Base-by-base conservation (phyloP, 2,113 vertebrate species). In the Polypterus bichir region DNA sequence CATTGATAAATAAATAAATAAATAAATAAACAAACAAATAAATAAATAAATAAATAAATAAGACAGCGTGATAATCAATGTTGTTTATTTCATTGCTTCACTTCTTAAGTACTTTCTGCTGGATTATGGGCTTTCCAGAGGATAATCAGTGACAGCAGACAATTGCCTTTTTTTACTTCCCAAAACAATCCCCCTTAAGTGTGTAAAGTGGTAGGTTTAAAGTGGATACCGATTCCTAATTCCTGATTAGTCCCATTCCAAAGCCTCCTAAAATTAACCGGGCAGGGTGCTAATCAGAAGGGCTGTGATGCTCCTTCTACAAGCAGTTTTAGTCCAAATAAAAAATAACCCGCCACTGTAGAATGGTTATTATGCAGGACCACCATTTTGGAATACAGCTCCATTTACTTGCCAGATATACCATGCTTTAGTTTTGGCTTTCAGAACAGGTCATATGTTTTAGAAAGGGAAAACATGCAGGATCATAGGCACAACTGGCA, bases 51-150 rank as follows among this genome's bases (percentile, higher is more conserved):
- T 51, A 48, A 60, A 68, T 74, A 73, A 80, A 85, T 77, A 81
- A 73, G 86, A 84, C 81, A 81, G 75, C 79, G 74, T 89, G 83
- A 88, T 89, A 86, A 88, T 89, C 88, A 91, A 83, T 79, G 74
- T 83, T 88, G 85, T 90, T 92, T 88, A 89, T 90, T 89, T 92
- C 82, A 74, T 80, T 86, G 83, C 81, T 82, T 90, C 83, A 85
- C 79, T 92, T 87, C 83, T 84, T 87, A 89, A 90, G 85, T 81
- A 87, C 74, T 75, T 82, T 76, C 48, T 65, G 67, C 59, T 85
- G 89, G 87, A 91, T 92, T 90, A 90, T 80, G 77, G 86, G 85
- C 83, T 92, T 89, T 87, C 81, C 81, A 70, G 62, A 68, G 79
- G 86, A 90, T 91, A 89, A 91, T 90, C 86, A 77, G 76, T 74